These are phyloP conservation scores for Nomada flava DNA, from an alignment of 2,888 invertebrate species.

Conservation along the genomic window DNA sequence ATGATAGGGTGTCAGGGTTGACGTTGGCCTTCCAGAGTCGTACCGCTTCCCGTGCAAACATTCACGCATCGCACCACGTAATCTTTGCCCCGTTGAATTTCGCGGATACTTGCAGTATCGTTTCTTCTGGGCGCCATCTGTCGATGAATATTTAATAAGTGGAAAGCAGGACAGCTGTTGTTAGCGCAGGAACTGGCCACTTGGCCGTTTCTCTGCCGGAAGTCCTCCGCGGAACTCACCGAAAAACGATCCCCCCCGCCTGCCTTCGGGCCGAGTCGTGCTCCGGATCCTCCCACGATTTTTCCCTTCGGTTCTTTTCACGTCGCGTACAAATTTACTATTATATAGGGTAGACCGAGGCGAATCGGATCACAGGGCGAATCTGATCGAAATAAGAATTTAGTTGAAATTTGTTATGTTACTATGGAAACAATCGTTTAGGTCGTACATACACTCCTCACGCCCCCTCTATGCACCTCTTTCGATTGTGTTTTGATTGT, in stretches of 20 bases:
- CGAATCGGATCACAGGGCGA: too few relatives aligned
- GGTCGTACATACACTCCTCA: too few relatives aligned
- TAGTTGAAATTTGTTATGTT: too few relatives aligned
- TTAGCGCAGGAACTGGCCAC: slow-evolving; percentile 62
- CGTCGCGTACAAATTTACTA: too few relatives aligned
- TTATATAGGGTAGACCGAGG: too few relatives aligned
- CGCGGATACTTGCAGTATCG: not conserved
- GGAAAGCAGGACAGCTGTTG: slow-evolving; percentile 61
- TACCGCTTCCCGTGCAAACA: slow-evolving; percentile 16
- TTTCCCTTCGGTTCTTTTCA: not conserved
- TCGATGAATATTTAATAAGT: slow-evolving; percentile 62
- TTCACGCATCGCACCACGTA: not conserved
- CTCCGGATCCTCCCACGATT: not conserved
- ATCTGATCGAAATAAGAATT: too few relatives aligned
- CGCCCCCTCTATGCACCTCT: too few relatives aligned
- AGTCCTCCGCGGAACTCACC: slow-evolving; percentile 51
- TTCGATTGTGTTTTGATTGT: too few relatives aligned
- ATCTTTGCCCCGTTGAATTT: slow-evolving; percentile 26
- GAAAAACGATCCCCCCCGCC: slow-evolving; percentile 47
- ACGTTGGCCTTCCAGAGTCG: not conserved
- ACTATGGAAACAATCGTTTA: too few relatives aligned
- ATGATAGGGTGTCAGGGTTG: not conserved
- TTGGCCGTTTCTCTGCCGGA: slow-evolving; percentile 54
- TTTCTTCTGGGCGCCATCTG: slow-evolving; percentile 38
- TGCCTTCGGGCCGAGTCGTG: not conserved